Conservation (phyloP, 2,113 vertebrate genomes). For the Percina caprodes region DNA sequence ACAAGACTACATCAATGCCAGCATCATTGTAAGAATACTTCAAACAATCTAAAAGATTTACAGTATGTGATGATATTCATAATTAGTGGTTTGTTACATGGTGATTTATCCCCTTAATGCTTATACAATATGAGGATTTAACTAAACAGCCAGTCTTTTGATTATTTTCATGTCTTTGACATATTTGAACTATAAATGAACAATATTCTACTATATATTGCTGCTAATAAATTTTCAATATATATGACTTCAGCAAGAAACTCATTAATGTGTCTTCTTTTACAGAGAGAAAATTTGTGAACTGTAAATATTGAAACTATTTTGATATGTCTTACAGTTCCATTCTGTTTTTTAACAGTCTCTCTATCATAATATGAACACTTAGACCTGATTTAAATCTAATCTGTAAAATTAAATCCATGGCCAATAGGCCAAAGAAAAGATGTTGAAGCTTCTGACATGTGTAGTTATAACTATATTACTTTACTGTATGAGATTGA, state of each 20-base stretch:
- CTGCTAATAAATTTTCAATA: background rate
- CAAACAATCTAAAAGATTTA: background rate
- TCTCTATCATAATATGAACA: background rate
- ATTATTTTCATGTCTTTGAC: background rate
- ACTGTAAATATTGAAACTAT: background rate
- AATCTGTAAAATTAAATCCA: background rate
- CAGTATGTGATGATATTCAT: background rate
- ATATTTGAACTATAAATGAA: too few relatives aligned
- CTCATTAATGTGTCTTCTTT: background rate
- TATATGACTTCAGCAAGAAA: background rate
- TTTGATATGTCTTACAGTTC: background rate
- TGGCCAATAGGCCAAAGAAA: background rate
- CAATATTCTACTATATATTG: background rate
- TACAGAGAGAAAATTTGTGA: background rate
- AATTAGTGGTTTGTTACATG: background rate
- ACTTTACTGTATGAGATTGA: background rate
- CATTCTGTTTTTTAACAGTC: background rate
- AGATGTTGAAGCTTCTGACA: background rate
- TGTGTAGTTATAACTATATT: too few relatives aligned
- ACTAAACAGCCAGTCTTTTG: background rate
- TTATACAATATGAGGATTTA: background rate
- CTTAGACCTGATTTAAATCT: background rate
- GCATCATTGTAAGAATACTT: constrained; percentile 89
- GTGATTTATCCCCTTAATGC: background rate
- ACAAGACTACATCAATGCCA: constrained; percentile 98